Conservation (phyloP, 2,888 invertebrate genomes). For the Tiliacea aurago region DNA sequence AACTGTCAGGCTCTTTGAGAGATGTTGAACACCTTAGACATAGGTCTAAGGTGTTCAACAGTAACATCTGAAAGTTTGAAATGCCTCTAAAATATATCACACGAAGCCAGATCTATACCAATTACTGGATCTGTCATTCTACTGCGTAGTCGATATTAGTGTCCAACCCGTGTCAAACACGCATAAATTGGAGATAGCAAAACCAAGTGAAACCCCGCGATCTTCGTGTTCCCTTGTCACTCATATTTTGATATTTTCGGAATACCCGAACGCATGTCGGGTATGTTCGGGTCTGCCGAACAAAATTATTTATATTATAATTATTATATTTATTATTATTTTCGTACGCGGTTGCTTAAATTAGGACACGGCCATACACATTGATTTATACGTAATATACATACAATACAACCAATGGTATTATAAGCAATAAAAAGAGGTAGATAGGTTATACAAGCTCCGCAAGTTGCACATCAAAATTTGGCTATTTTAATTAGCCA, state of each 20-base stretch:
- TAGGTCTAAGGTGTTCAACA: too few relatives aligned
- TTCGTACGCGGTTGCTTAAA: neutral
- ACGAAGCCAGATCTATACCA: neutral
- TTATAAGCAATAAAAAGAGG: too few relatives aligned
- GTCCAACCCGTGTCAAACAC: neutral
- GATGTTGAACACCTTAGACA: too few relatives aligned
- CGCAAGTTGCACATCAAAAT: too few relatives aligned
- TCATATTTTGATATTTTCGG: neutral
- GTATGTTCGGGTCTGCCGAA: neutral
- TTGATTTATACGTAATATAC: neutral
- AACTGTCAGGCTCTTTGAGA: too few relatives aligned
- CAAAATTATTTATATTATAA: neutral
- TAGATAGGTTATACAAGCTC: too few relatives aligned
- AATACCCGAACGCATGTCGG: too few relatives aligned
- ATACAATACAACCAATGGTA: neutral
- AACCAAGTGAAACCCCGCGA: neutral
- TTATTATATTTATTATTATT: too few relatives aligned
- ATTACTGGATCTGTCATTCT: neutral
- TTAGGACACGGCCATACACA: neutral
- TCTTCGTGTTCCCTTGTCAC: neutral
- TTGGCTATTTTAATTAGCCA: too few relatives aligned
- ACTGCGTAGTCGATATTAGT: neutral
- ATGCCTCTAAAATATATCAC: neutral
- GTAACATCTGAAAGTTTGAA: neutral
- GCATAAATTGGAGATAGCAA: neutral